Percentiles rank a stretch among this genome's conserved stretches.
Conservation (phyloP, 2,797 vertebrate genomes). For the Brotula barbata region DNA sequence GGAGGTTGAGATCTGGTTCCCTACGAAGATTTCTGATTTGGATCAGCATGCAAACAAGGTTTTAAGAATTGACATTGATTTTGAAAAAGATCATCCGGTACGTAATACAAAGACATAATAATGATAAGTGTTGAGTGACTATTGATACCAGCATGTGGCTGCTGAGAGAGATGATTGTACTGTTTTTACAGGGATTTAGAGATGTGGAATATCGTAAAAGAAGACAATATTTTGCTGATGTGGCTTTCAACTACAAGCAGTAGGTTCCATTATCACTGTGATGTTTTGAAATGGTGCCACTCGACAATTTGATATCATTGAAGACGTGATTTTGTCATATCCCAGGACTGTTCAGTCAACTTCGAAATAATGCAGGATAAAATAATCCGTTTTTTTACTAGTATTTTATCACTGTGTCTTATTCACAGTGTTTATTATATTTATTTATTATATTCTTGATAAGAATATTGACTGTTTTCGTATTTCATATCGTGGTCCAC, state of each 20-base stretch:
- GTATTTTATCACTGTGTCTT: too few species aligned
- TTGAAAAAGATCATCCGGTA: constrained; percentile 93
- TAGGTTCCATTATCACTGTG: constrained; percentile 68
- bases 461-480: too few species aligned
- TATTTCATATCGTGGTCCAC: too few species aligned
- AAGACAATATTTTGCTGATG: constrained; percentile 87
- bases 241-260: constrained; percentile 89
- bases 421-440: too few species aligned
- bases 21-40: constrained; percentile 91
- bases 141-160: too few species aligned
- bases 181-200: constrained; percentile 86
- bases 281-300: background rate
- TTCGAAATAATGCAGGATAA: too few species aligned
- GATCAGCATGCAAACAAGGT: constrained; percentile 89
- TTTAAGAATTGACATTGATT: constrained; percentile 90
- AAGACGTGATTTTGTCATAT: too few species aligned
- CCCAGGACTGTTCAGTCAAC: too few species aligned
- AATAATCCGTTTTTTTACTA: too few species aligned
- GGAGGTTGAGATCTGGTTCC: constrained; percentile 88
- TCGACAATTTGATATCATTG: too few species aligned
- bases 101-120: constrained; percentile 25
- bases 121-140: too few species aligned
- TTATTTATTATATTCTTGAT: too few species aligned
- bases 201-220: constrained; percentile 87
- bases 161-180: background rate